A percentile compares a stretch with the other conserved stretches of the same genome.
phyloP scores from a whole-genome alignment of 2,888 invertebrate genomes.

The Clanis bilineata region DNA sequence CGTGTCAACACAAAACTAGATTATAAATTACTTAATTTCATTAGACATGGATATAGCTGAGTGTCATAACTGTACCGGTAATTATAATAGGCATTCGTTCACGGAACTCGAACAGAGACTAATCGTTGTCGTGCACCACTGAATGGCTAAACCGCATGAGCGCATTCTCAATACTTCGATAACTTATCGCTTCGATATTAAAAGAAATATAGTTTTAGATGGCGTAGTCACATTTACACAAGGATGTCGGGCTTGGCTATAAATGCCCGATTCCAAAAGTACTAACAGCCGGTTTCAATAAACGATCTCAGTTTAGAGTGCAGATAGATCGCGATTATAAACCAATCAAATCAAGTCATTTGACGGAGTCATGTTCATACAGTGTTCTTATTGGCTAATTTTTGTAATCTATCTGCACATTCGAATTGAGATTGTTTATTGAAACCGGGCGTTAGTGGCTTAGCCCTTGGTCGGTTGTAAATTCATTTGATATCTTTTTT shows the following conservation, averaged over 20 bases:
- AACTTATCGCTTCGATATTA: not conserved
- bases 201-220: not conserved
- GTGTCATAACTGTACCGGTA: not conserved
- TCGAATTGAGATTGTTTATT: too few relatives aligned
- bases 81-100: not conserved
- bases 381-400: too few relatives aligned
- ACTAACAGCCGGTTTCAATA: too few relatives aligned
- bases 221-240: not conserved
- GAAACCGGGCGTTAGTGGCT: too few relatives aligned
- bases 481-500: too few relatives aligned
- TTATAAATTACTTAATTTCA: not conserved
- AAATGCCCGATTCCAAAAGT: not conserved
- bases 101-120: not conserved
- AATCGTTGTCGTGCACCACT: not conserved
- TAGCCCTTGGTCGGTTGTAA: too few relatives aligned
- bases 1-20: not conserved
- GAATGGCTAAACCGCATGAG: not conserved
- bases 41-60: not conserved
- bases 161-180: constrained; percentile 3
- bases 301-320: too few relatives aligned
- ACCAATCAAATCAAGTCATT: too few relatives aligned
- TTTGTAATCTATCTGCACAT: too few relatives aligned
- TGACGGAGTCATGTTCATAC: too few relatives aligned
- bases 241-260: not conserved
- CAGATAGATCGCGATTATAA: too few relatives aligned